Evolutionary conservation across 2,113 vertebrate species (phyloP), one percentile per base, ranked within the genome.

Genomic region (Galeopterus variegatus): DNA sequence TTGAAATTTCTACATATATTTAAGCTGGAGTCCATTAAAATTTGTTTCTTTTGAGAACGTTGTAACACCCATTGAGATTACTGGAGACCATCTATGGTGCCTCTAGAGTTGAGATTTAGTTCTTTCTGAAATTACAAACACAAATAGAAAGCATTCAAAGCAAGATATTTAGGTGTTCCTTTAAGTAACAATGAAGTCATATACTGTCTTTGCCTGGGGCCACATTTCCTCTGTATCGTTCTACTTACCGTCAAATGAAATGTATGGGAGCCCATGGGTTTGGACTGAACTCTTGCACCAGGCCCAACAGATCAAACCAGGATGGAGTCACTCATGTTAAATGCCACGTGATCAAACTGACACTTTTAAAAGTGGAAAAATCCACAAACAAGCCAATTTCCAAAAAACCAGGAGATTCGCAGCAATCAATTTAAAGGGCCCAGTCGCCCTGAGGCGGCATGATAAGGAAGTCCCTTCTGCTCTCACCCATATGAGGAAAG

Each of bases 1-100:
- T 88, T 76, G 50, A 92, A 83, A 79, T 10, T 6, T 89, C 84
- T 85, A 48, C 26, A 33, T 82, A 58, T 77, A 72, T 86, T 88
- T 88, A 81, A 82, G 31, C 81, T 88, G 36, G 58, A 70, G 28
- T 88, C 80, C 83, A 97, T 72, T 93, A 92, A 95, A 93, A 75
- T n/a, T 31, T 1, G 14, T 85, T 89, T 82, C 48, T 91, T 96
- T 67, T 41, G 60, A 92, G 52, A 86, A 88, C 91, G 65, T 82
- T 45, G 0, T 72, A 88, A 72, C 28, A 84, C 48, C 21, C 26
- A 28, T 9, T 58, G 72, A 87, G 50, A 90, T 65, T 31, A 33
- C 56, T 69, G 52, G 60, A 92, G 62, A 93, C 65, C 58, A 60
- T 33, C 23, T 64, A 3, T 19, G 13, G 70, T 60, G 24, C 23